A percentile compares a stretch with the other conserved stretches of the same genome.
phyloP scores from a whole-genome alignment of 35 echinoderm and acorn worm species.

The Hemicentrotus pulcherrimus region DNA sequence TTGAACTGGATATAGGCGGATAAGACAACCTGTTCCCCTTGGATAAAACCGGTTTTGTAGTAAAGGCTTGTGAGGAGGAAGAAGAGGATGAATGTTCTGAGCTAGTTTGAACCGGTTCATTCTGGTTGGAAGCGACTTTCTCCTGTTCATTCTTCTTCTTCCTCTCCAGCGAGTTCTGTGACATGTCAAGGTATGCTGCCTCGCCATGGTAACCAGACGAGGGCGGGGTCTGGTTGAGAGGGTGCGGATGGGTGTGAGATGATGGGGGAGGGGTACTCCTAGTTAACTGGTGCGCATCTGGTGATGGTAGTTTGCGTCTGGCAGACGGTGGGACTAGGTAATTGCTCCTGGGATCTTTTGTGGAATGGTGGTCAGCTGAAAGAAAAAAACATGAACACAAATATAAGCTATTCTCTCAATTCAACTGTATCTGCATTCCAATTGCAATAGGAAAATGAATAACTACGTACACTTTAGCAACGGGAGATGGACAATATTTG shows the following conservation, averaged over 20 bases:
- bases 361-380: background rate
- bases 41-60: background rate
- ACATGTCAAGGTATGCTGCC: constrained; percentile 42
- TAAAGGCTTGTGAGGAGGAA: background rate
- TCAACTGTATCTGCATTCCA: too few species aligned
- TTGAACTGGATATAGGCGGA: background rate
- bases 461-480: too few species aligned
- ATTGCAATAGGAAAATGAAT: too few species aligned
- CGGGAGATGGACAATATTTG: too few species aligned
- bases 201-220: constrained; percentile 5
- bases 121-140: background rate
- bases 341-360: background rate
- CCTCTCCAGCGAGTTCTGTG: constrained; percentile 43
- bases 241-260: background rate
- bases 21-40: background rate
- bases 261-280: background rate
- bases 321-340: background rate
- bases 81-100: background rate
- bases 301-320: background rate
- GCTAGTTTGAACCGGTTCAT: background rate
- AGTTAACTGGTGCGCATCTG: background rate
- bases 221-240: background rate
- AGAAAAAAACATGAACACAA: background rate
- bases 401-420: background rate
- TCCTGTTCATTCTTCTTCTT: constrained; percentile 18